Conservation (phyloP, 1,140 invertebrate species). For the Popillia japonica region DNA sequence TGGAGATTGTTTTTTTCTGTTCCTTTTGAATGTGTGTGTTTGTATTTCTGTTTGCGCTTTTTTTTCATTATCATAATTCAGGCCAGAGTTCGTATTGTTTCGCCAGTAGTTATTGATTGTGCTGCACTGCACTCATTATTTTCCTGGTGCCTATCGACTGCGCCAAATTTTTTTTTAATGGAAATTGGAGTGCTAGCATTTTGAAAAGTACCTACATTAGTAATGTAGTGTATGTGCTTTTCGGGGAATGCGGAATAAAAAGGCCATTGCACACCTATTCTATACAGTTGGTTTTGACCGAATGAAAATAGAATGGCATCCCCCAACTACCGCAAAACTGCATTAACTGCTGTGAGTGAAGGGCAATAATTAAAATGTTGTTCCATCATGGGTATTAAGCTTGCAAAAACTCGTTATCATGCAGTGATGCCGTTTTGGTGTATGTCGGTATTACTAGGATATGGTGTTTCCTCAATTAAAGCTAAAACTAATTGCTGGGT, state of each 20-base stretch:
- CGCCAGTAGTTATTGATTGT: conserved; percentile 2
- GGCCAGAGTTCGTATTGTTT: neutral
- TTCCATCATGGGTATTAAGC: no score
- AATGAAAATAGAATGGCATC: neutral
- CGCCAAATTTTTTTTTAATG: neutral
- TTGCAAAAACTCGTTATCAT: no score
- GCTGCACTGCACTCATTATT: neutral
- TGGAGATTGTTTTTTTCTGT: neutral
- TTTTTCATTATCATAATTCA: conserved; percentile 5
- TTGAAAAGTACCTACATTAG: neutral
- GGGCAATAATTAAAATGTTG: no score
- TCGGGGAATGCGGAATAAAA: neutral
- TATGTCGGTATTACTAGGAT: no score
- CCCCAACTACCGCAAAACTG: neutral
- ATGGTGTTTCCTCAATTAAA: no score
- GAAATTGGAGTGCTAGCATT: neutral
- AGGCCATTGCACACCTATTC: neutral
- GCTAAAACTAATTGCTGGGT: no score
- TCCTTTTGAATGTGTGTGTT: neutral
- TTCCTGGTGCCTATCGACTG: neutral
- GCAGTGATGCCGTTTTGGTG: no score
- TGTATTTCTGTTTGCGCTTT: neutral
- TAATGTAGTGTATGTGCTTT: conserved; percentile 9
- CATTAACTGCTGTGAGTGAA: neutral
- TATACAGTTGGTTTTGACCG: neutral